Evolutionary conservation across 2,797 vertebrate species (phyloP), one percentile per base, ranked within the genome.

Genomic region (Anas georgica): DNA sequence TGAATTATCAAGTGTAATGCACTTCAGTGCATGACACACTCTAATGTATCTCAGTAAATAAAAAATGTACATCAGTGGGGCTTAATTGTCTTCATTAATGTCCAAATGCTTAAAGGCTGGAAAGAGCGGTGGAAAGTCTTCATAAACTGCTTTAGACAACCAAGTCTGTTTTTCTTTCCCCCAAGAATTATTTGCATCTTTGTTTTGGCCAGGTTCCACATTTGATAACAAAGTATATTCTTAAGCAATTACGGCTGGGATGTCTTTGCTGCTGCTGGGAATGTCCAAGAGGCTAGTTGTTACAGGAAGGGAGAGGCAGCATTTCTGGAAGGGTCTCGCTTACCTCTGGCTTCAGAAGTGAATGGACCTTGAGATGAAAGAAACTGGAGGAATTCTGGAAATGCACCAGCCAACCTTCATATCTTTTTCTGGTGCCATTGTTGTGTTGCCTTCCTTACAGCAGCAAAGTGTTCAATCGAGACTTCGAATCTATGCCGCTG

Each of bases 31-130:
- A 29, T 26, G 45, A 76, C 62, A 63, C 1, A 1, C 48, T 80
- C 7, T 73, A 62, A 41, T 64, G 46, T 81, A 83, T 83, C 72
- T 92, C 66, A 91, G 35, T 91, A 92, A 97, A 97, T 93, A 82
- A 96, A 97, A 80, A 60, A 73, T 45, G 2, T 86, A 11, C 35
- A 70, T 88, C 81, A 76, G 72, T 64, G 86, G 68, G 7, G 26
- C 67, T 58, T 58, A 15, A 7, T 88, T 91, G 58, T 95, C 79
- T 88, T 88, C 58, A 23, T 90, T 93, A 25, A 48, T 58, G 60
- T 26, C 9, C 7, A 70, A 83, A 79, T 46, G 62, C 48, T 59
- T 70, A 74, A 52, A 60, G n/a, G 29, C 31, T 89, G 62, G 37
- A 13, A 82, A 18, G 73, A 74, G 29, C 15, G 48, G n/a, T 66